Conservation (phyloP, 1,140 invertebrate genomes). For the Drosophila nannoptera region DNA sequence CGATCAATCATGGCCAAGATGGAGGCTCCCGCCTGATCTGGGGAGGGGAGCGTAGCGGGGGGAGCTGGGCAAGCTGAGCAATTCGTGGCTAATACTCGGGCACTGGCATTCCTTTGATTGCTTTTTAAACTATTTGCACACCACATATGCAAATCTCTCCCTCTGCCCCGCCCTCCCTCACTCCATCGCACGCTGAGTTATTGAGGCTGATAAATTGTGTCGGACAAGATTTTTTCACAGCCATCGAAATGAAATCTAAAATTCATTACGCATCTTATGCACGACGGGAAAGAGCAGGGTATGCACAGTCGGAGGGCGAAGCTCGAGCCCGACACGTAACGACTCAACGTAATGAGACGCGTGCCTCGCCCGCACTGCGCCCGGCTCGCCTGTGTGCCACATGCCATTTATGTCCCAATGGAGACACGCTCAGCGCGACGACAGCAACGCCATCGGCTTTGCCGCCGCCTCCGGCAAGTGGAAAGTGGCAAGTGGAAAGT, state of each 20-base stretch:
- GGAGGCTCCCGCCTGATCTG: neutral
- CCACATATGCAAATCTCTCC: slow-evolving; percentile 23
- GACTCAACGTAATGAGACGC: slow-evolving; percentile 64
- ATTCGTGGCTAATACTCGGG: neutral
- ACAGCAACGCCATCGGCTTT: slow-evolving; percentile 56
- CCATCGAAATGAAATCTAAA: slow-evolving; percentile 70
- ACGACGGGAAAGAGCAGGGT: neutral
- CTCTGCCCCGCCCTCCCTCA: neutral
- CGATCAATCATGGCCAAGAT: slow-evolving; percentile 1
- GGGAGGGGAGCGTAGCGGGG: no score
- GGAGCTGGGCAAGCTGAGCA: no score
- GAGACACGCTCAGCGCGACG: slow-evolving; percentile 69
- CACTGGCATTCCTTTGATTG: neutral
- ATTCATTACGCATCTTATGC: slow-evolving; percentile 73
- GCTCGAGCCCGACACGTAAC: slow-evolving; percentile 53
- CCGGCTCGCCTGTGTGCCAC: slow-evolving; percentile 36
- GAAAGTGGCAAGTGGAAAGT: no score
- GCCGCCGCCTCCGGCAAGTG: slow-evolving; percentile 13
- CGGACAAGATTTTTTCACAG: slow-evolving; percentile 51
- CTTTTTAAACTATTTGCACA: slow-evolving; percentile 59
- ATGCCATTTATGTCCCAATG: slow-evolving; percentile 75
- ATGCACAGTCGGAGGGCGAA: neutral
- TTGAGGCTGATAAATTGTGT: slow-evolving; percentile 22
- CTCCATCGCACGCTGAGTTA: slow-evolving; percentile 16
- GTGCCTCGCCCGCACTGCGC: slow-evolving; percentile 42